Evolutionary conservation across 2,113 vertebrate genomes (phyloP), one percentile per base, ranked within the genome.

Genomic region (Protobothrops mucrosquamatus): DNA sequence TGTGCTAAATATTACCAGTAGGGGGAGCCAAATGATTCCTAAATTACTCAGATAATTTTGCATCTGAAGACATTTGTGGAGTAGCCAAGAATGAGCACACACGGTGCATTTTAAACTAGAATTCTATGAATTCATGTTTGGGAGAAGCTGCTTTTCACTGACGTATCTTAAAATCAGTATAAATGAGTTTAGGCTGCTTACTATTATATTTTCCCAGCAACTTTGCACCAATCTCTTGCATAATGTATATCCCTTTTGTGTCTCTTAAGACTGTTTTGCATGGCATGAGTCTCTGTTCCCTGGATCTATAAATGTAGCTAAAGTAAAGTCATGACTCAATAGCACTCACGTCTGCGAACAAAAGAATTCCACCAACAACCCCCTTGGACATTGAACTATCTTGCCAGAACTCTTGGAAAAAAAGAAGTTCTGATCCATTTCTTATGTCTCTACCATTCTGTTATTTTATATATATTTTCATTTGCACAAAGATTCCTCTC

Each of bases 1-100:
- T 10, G 22, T 85, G 20, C 15, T 24, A 59, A 9, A 5, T 46
- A 2, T 26, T 74, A 64, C 81, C 92, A 91, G 34, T 8, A 93
- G 90, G 46, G 61, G 93, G 69, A 85, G 87, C 69, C 87, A 93
- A 52, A 93, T 6, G 69, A 52, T 54, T 24, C 43, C 24, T 85
- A 34, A 59, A 85, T 24, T 89, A 56, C 46, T 26, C 34, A 23
- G 51, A 8, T 59, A 20, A 29, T 81, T 39, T 39, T 81, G 18
- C 34, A 81, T 39, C 69, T 81, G 69, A 81, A 81, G 34, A 22
- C 34, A 81, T 81, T 43, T 81, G 34, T 18, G 6, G 15, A 81
- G 7, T 81, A 43, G 34, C 34, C 74, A 39, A 22, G 18, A 22
- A 81, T 22, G 6, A 81, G 69, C 34, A 81, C 18, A 43, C 15